Conservation (phyloP, 2,888 invertebrate species). For the Noctua fimbriata region DNA sequence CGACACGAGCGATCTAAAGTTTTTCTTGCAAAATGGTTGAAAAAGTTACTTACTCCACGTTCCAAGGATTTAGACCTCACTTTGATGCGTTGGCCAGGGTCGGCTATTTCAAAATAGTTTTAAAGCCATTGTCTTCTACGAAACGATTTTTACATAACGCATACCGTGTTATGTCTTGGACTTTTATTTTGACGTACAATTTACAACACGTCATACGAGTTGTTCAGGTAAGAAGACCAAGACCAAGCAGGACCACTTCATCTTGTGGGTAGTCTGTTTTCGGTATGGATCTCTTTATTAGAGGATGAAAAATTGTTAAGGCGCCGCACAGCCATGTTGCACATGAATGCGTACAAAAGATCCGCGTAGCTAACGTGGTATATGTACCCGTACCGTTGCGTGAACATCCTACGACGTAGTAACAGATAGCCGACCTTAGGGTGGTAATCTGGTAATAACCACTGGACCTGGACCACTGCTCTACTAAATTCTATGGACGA, state of each 20-base stretch:
- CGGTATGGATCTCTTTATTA: not conserved
- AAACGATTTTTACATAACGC: conserved; percentile 71
- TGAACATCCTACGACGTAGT: no score
- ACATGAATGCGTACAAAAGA: no score
- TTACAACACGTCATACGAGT: conserved; percentile 81
- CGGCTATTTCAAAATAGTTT: conserved; percentile 81
- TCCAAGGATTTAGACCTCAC: conserved; percentile 78
- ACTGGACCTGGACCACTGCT: not conserved
- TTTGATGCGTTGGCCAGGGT: conserved; percentile 79
- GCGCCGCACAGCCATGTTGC: no score
- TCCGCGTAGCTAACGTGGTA: no score
- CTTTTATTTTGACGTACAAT: conserved; percentile 78
- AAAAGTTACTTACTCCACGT: conserved; percentile 63
- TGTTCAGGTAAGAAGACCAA: conserved; percentile 74
- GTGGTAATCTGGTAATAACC: not conserved
- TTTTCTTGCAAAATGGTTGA: conserved; percentile 50
- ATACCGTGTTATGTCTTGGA: conserved; percentile 73
- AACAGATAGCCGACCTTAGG: no score
- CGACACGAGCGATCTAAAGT: not conserved
- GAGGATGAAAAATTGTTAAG: not conserved
- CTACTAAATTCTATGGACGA: not conserved
- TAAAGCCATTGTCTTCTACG: conserved; percentile 64
- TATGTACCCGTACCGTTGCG: no score
- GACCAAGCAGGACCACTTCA: not conserved
- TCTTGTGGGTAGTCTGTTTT: not conserved